Percentiles rank a stretch among this genome's conserved stretches.
phyloP scores from a whole-genome alignment of 2,113 vertebrate genomes.

The Dendrocopos noguchii region DNA sequence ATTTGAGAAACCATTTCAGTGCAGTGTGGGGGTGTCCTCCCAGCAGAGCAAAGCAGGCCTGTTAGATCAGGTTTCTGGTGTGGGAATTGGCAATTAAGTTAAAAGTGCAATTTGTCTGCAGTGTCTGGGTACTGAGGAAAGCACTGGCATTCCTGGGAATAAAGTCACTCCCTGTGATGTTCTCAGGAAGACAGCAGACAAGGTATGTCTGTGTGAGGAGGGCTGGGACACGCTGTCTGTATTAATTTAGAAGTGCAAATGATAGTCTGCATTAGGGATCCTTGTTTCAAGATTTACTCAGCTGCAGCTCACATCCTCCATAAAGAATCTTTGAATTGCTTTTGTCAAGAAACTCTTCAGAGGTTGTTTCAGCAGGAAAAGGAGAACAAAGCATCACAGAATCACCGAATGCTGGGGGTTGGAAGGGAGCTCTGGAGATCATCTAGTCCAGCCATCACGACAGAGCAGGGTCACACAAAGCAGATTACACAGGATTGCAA shows the following conservation, averaged over 20 bases:
- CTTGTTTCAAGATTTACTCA: neutral
- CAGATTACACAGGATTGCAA: too few species aligned
- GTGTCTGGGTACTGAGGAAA: neutral
- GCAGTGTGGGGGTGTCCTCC: neutral
- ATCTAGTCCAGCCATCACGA: too few species aligned
- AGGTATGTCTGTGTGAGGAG: neutral
- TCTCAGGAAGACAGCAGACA: neutral
- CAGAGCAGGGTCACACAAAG: too few species aligned
- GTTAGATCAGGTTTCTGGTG: neutral
- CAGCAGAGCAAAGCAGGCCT: neutral
- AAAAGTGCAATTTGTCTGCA: neutral
- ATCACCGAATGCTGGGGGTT: too few species aligned
- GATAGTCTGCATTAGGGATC: neutral
- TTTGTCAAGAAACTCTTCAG: neutral
- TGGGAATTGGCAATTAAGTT: conserved; percentile 12
- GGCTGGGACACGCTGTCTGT: neutral
- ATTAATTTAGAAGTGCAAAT: conserved; percentile 22
- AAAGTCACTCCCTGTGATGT: neutral
- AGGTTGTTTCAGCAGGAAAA: neutral
- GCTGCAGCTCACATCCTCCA: neutral
- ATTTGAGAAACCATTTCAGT: neutral
- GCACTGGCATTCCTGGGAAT: neutral
- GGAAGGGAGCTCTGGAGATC: too few species aligned
- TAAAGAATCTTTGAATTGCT: neutral
- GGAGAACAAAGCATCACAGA: too few species aligned